Evolutionary conservation across 2,113 vertebrate genomes (phyloP).

Genomic region (Thryonomys swinderianus): DNA sequence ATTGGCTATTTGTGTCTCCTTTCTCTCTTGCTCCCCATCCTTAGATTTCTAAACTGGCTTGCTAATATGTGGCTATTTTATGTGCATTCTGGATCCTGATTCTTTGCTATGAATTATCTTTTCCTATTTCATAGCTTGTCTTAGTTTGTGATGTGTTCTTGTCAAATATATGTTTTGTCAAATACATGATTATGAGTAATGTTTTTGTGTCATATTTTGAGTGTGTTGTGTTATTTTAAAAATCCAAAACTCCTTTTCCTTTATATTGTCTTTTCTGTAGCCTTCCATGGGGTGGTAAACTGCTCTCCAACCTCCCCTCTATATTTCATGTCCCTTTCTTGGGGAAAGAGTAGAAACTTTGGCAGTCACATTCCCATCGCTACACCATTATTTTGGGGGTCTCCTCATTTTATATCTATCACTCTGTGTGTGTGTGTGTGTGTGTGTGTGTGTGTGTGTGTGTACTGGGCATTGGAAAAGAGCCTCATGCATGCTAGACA

Average conservation of each 20-base stretch:
- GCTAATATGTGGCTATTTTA: background rate
- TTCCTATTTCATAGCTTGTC: background rate
- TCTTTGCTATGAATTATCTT: background rate
- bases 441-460: background rate
- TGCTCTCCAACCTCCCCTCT: background rate
- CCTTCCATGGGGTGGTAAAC: background rate
- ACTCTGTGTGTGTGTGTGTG: no score
- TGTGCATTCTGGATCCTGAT: background rate
- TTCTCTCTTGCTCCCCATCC: background rate
- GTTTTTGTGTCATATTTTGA: background rate
- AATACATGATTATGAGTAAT: background rate
- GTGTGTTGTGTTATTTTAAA: background rate
- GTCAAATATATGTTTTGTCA: background rate
- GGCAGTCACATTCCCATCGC: background rate
- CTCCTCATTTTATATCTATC: no score
- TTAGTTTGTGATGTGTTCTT: background rate
- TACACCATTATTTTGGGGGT: no score
- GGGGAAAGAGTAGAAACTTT: background rate
- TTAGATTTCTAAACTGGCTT: background rate
- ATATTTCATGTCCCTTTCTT: background rate
- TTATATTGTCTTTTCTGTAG: background rate
- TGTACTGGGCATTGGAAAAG: background rate
- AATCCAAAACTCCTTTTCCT: background rate
- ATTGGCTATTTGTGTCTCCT: background rate
- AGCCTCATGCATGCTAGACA: background rate